Evolutionary conservation across 2,888 invertebrate species (phyloP).

Genomic region (Archips crataeganus): DNA sequence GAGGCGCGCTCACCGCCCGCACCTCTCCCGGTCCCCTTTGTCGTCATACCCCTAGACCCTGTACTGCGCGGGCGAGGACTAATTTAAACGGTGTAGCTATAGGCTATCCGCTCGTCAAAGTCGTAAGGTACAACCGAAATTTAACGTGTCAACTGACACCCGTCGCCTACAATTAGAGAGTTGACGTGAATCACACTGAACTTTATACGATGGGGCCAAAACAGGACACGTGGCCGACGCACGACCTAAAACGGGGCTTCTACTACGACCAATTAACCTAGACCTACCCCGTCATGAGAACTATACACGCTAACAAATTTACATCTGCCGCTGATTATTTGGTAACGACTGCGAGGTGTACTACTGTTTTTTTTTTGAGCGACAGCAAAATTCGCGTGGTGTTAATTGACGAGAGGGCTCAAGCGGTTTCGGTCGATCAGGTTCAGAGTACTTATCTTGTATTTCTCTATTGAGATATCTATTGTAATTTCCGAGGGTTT

Average conservation of each 20-base stretch:
- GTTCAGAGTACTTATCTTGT: conserved; percentile 62
- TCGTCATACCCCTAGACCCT: too few relatives aligned
- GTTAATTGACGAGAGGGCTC: conserved; percentile 9
- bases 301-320: not conserved
- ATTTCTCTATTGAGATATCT: conserved; percentile 60
- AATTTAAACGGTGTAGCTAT: too few relatives aligned
- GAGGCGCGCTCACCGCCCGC: too few relatives aligned
- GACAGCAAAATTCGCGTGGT: conserved; percentile 11
- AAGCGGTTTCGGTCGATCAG: conserved; percentile 44
- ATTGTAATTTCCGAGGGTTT: conserved; percentile 63
- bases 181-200: conserved; percentile 76
- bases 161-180: conserved; percentile 71
- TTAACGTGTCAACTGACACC: conserved; percentile 52
- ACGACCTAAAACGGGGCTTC: conserved; percentile 52
- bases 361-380: not conserved
- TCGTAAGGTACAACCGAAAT: conserved; percentile 27
- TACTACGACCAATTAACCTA: conserved; percentile 15
- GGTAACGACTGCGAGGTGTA: not conserved
- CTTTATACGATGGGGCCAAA: conserved; percentile 57
- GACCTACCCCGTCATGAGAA: conserved; percentile 15
- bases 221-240: conserved; percentile 68
- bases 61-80: too few relatives aligned
- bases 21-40: too few relatives aligned
- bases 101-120: not conserved
- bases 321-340: not conserved